Base-by-base conservation (phyloP, 2,113 vertebrate species). In the Microtus pennsylvanicus region DNA sequence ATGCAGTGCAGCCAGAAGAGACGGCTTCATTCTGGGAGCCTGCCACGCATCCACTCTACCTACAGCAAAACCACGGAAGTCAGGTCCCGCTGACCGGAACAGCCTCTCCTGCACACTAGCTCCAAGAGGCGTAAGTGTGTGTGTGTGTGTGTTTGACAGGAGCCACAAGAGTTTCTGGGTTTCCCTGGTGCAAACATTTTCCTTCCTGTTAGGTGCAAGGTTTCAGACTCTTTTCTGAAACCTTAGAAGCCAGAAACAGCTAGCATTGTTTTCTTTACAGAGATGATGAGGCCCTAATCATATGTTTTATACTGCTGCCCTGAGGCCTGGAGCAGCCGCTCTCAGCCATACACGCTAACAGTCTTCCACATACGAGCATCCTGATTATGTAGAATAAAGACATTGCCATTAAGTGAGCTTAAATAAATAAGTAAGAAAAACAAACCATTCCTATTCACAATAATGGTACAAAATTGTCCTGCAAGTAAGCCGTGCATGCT, bases 151-250 rank as follows among this genome's bases (percentile, higher is more conserved):
- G 47, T 55, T 38, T 22, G 47, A 67, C 50, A 83, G 76, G 89
- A 91, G 89, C 14, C 30, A 67, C 12, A 50, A 42, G 58, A 45
- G 26, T 80, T 85, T 93, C 83, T 63, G 3, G 35, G 81, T 58
- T 70, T 94, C 69, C 83, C 26, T 75, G 80, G 47, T 52, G 5
- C n/a, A 61, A 42, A 12, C 61, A 93, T 47, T 63, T 72, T 72
- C 47, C 82, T 72, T 87, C 75, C 78, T 89, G 26, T 86, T 87
- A 21, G 45, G 42, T 45, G 0, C 8, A 70, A 89, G 17, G 70
- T 38, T 89, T 87, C 65, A 61, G 45, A 10, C 50, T 58, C 89
- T 90, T 90, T 90, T 83, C 87, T 89, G 58, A 95, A 94, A 89
- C 17, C 6, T 28, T 33, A 69, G 69, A 89, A 63, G 74, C 61